Conservation (phyloP, 2,888 invertebrate species). For the Callyntrura sp. region DNA sequence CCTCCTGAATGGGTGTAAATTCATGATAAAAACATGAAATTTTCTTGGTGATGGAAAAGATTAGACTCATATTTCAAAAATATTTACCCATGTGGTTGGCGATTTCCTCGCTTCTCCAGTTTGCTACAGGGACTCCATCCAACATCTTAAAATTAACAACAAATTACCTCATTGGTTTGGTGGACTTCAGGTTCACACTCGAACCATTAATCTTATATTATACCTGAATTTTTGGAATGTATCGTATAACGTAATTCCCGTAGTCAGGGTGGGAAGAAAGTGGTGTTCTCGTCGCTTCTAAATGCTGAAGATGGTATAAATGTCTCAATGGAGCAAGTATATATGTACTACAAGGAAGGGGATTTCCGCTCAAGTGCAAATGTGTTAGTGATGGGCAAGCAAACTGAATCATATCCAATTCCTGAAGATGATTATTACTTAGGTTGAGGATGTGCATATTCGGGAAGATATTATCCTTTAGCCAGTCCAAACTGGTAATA, state of each 20-base stretch:
- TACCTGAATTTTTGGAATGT: slow-evolving; percentile 79
- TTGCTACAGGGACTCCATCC: slow-evolving; percentile 76
- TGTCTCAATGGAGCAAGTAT: slow-evolving; percentile 73
- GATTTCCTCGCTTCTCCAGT: slow-evolving; percentile 79
- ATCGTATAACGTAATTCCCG: slow-evolving; percentile 73
- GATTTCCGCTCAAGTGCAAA: slow-evolving; percentile 81
- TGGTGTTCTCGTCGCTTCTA: slow-evolving; percentile 81
- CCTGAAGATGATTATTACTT: slow-evolving; percentile 80
- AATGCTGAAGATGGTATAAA: slow-evolving; percentile 71
- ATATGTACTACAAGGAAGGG: slow-evolving; percentile 78
- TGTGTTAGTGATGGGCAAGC: slow-evolving; percentile 81
- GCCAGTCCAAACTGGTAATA: slow-evolving; percentile 81
- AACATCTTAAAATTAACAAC: slow-evolving; percentile 63
- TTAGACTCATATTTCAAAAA: too few species aligned
- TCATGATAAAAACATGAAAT: too few species aligned
- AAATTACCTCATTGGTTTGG: background rate
- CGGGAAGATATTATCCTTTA: slow-evolving; percentile 79
- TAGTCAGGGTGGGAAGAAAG: slow-evolving; percentile 81
- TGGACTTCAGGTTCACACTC: background rate
- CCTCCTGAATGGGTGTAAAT: too few species aligned
- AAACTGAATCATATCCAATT: slow-evolving; percentile 75
- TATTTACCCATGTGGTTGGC: slow-evolving; percentile 77
- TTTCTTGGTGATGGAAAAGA: too few species aligned
- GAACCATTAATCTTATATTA: slow-evolving; percentile 1
- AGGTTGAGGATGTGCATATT: slow-evolving; percentile 82